Base-by-base conservation (phyloP, 2,797 vertebrate genomes). In the Halcyon chelicuti region DNA sequence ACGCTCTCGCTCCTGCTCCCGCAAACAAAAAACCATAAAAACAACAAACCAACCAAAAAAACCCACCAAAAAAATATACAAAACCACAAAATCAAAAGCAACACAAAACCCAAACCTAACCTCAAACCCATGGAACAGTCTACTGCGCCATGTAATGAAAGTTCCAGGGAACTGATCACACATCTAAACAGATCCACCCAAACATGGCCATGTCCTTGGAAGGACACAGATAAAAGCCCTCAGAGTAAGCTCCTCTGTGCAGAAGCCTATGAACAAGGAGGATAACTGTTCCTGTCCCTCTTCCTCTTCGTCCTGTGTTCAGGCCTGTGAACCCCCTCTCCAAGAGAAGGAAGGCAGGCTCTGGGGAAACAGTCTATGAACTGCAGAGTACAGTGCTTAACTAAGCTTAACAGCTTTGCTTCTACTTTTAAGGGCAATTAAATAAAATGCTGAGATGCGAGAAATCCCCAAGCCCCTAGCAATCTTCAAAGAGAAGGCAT, bases 141-240 rank as follows among this genome's bases (percentile, higher is more conserved):
- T 46, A 44, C 14, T 44, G 26, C 5, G 49, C n/a, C 19, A 14
- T 22, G 14, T 3, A 79, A 33, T 7, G 6, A 18, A 22, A 73
- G 25, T 37, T 20, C n/a, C 3, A 63, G 8, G 18, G 71, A 84
- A 42, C 40, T 21, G 55, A 74, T 35, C 1, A 33, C 70, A 86
- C 85, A 88, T 6, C 46, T 54, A 42, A 90, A 33, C 12, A 65
- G 70, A 68, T 16, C n/a, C 31, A 55, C 37, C 55, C 51, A 70
- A 51, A 40, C n/a, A 25, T 0, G 5, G 14, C 25, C 46, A 13
- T 3, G 8, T 28, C 16, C 84, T 18, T 3, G 2, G 31, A 31
- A 63, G 33, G 54, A 42, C 40, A 39, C 1, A 10, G 46, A 26
- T 6, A 62, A 55, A 93, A 73, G 37, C 33, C 37, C n/a, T 47